A percentile compares a stretch with the other conserved stretches of the same genome.
These are phyloP conservation scores for Gymnoscopelus braueri DNA, from an alignment of 2,797 vertebrate genomes.

Conservation along the genomic window DNA sequence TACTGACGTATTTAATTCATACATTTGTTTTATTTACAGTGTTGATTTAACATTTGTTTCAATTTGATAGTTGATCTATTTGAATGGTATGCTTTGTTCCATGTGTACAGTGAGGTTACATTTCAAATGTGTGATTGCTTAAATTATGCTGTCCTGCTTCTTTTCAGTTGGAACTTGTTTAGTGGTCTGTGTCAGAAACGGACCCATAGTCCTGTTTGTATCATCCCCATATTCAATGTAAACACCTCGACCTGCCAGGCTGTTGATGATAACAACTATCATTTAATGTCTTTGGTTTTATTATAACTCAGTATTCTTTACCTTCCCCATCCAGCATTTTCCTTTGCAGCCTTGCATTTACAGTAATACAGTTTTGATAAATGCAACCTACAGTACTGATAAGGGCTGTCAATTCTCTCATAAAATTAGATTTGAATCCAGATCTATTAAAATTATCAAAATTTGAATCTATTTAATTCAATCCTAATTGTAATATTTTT, in stretches of 20 bases:
- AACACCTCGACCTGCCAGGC: constrained; percentile 34
- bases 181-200: constrained; percentile 72
- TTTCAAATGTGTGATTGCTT: constrained; percentile 34
- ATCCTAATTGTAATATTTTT: too few relatives aligned
- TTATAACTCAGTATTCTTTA: constrained; percentile 37
- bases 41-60: neutral
- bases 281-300: constrained; percentile 11
- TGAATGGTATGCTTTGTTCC: constrained; percentile 5
- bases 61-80: neutral
- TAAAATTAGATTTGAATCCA: neutral
- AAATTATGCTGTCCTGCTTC: constrained; percentile 53
- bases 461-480: too few relatives aligned
- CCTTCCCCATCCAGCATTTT: neutral
- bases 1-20: neutral
- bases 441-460: too few relatives aligned
- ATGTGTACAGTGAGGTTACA: neutral
- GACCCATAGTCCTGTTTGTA: constrained; percentile 70
- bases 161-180: constrained; percentile 77
- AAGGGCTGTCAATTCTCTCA: neutral
- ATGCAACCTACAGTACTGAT: constrained; percentile 24
- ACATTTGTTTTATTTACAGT: neutral
- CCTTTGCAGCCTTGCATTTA: constrained; percentile 33
- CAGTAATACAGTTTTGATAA: constrained; percentile 41
- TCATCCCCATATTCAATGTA: constrained; percentile 78
- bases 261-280: constrained; percentile 33